Percentiles rank a stretch among this genome's conserved stretches.
Conservation (phyloP, 2,797 vertebrate genomes). For the Oceanodroma leucorhoa region DNA sequence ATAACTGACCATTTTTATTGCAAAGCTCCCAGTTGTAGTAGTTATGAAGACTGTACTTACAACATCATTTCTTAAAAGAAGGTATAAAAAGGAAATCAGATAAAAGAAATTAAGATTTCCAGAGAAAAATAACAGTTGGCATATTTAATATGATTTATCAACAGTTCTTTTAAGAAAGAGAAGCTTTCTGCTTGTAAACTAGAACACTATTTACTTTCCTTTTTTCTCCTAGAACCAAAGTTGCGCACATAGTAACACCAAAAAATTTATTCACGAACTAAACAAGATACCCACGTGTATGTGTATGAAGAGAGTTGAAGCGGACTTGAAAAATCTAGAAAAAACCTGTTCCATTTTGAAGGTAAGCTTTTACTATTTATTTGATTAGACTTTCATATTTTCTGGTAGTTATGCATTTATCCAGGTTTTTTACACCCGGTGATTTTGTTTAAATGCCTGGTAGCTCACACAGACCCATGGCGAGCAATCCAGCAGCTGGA, state of each 20-base stretch:
- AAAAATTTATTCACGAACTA: neutral
- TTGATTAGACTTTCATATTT: neutral
- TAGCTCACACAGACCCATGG: accelerated
- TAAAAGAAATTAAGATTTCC: neutral
- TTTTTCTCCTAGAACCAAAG: neutral
- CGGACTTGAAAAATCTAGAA: accelerated
- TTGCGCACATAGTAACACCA: neutral
- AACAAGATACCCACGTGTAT: accelerated
- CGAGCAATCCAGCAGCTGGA: neutral
- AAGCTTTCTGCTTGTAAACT: neutral
- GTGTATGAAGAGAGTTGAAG: neutral
- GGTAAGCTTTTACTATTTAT: neutral
- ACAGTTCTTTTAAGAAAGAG: neutral
- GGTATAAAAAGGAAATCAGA: neutral
- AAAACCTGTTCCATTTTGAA: accelerated
- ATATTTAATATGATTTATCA: neutral
- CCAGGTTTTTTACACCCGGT: neutral
- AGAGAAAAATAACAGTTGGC: neutral
- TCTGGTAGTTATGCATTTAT: neutral
- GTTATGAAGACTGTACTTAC: neutral
- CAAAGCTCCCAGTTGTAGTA: neutral
- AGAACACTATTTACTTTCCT: neutral
- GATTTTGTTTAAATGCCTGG: neutral
- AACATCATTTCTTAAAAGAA: neutral
- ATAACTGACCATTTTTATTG: neutral